Conservation (phyloP, 2,113 vertebrate species). For the Trachemys scripta region DNA sequence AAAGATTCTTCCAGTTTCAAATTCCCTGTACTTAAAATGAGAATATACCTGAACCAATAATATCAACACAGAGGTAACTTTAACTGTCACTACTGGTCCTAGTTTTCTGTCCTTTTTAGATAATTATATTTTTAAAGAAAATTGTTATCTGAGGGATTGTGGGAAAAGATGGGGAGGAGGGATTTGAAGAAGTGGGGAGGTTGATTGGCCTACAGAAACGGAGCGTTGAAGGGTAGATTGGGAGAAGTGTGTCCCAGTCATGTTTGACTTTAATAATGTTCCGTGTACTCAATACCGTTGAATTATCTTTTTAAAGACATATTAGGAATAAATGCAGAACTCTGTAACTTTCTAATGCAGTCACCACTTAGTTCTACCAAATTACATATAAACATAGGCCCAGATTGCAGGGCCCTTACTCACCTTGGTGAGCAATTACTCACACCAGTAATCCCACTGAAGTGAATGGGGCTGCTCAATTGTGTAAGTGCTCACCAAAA, state of each 20-base stretch:
- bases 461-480: not conserved
- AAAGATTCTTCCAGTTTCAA: not conserved
- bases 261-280: not conserved
- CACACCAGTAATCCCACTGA: fast-evolving
- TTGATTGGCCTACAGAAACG: not conserved
- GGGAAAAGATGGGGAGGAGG: not conserved
- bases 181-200: not conserved
- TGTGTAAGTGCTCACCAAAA: not conserved
- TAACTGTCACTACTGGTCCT: not conserved
- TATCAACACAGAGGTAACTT: not conserved
- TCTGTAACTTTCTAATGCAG: not conserved
- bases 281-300: not conserved
- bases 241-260: not conserved
- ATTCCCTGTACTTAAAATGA: not conserved
- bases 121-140: not conserved
- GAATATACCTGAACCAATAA: not conserved
- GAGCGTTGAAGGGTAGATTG: not conserved
- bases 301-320: not conserved
- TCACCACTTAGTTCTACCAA: not conserved
- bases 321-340: not conserved
- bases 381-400: fast-evolving
- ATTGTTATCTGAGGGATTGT: not conserved
- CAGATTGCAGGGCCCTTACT: no score
- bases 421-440: not conserved
- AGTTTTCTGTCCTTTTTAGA: not conserved